Base-by-base conservation (phyloP, 1,140 invertebrate genomes). In the Drosophila rufa region DNA sequence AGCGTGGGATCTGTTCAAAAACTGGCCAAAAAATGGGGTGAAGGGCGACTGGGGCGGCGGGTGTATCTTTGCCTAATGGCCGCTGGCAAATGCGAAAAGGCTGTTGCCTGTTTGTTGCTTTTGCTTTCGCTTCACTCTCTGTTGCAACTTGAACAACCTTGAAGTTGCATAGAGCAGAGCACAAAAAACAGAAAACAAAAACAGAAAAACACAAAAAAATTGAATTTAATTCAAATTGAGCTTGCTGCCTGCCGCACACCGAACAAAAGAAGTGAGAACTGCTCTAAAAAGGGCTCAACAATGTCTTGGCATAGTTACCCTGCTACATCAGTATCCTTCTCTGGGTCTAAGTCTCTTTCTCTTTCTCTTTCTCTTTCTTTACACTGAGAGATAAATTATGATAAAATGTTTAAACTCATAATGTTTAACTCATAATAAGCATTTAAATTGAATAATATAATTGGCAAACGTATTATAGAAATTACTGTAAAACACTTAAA, bases 211-310 rank as follows among this genome's bases (percentile, higher is more conserved):
- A 56, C 33, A 74, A 67, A 73, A 79, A 83, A 83, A 87, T 87
- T 89, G 83, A 89, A 87, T 87, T 89, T 87, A 84, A 89, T 89
- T 84, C 80, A 89, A 87, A 87, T 84, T 84, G 84, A 89, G 80
- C 76, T 59, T 51, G 51, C 74, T 30, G 27, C 27, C 27, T 25
- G 22, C 5, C 60, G 36, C 47, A 55, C 36, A 55, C 36, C 62
- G 67, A 79, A 79, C 76, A 79, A 79, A 79, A 71, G 65, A 51
- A 75, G 71, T 59, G 53, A 62, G 74, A 79, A 59, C 53, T 79
- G 66, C 43, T 27, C 43, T 58, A 46, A 71, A 68, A 68, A 79
- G 57, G 61, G 68, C 73, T 69, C 60, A 67, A 66, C 64, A 74
- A 79, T 75, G 58, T 79, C 80, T 89, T 84, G 84, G 77, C 80